Base-by-base conservation (phyloP, 2,113 vertebrate species). In the Gasterosteus nipponicus region DNA sequence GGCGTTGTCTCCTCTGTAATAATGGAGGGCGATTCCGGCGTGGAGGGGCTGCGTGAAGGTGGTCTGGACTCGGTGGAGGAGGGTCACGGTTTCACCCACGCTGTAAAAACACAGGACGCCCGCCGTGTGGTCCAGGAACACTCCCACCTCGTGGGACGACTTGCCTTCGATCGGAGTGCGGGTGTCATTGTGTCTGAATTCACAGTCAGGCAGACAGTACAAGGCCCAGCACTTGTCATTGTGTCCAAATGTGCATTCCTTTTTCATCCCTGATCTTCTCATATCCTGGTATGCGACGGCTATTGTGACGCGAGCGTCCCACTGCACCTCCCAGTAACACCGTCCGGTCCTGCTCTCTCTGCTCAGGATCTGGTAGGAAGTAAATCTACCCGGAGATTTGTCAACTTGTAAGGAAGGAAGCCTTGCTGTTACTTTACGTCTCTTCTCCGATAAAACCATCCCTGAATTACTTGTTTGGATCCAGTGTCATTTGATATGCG, bases 281-380 rank as follows among this genome's bases (percentile, higher is more conserved):
- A 68, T 68, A 16, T 16, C 12, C 19, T 53, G 39, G 18, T 54
- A 68, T 10, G 47, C 29, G 1, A 65, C 29, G 18, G 63, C 44
- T 33, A n/a, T 9, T 18, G 15, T 33, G 14, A 1, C 14, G 5
- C 26, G 22, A 6, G 22, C 53, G 2, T 54, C 53, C 18, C 35
- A 22, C 58, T 69, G 35, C 29, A 70, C 67, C 67, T 79, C 65
- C 46, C 42, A 60, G 29, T 73, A 69, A 56, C 51, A 56, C 18
- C 66, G 16, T 19, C 67, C 67, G 42, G 51, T 19, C 67, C 57
- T 51, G 56, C 22, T 81, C 59, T 80, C 71, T 69, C 6, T 57
- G 2, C 73, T 73, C 64, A 82, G 18, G 14, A 68, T 18, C 44
- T 82, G 75, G 16, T 0, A 2, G 0, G 0, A 29, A 63, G 0